phyloP scores from a whole-genome alignment of 2,797 vertebrate genomes.

The Pangasius krempfi region DNA sequence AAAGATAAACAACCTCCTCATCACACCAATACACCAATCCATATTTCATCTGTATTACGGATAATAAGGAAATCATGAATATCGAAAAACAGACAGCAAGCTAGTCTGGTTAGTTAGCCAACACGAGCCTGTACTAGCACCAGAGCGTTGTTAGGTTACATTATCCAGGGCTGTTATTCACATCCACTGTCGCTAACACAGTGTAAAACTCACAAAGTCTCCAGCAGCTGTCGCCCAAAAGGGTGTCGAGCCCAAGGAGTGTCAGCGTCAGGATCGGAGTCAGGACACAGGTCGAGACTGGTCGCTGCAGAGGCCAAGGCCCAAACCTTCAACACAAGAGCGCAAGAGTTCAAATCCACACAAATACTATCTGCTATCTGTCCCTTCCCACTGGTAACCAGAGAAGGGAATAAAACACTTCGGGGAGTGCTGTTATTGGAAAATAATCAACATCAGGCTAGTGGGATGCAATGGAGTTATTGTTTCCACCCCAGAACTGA shows the following conservation, averaged over 20 bases:
- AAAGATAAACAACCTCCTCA: neutral
- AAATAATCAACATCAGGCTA: neutral
- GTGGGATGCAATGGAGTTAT: neutral
- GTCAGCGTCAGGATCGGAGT: constrained; percentile 90
- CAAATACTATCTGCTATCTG: neutral
- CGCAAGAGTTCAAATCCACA: neutral
- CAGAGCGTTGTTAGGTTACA: neutral
- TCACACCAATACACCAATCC: neutral
- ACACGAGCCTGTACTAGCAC: neutral
- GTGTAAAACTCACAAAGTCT: constrained; percentile 84
- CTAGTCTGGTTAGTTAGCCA: neutral
- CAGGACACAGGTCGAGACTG: constrained; percentile 87
- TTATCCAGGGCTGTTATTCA: no score
- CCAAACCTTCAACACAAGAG: constrained; percentile 82
- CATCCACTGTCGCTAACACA: neutral
- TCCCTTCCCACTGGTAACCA: neutral
- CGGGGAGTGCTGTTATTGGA: neutral
- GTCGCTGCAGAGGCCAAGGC: constrained; percentile 92
- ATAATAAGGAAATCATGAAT: neutral
- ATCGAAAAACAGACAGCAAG: neutral
- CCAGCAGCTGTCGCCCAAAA: constrained; percentile 92
- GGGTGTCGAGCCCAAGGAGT: constrained; percentile 96
- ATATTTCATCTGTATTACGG: no score
- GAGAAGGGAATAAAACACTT: neutral
- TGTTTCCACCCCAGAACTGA: neutral